Base-by-base conservation (phyloP, 2,113 vertebrate genomes). In the Nyctibius bracteatus region DNA sequence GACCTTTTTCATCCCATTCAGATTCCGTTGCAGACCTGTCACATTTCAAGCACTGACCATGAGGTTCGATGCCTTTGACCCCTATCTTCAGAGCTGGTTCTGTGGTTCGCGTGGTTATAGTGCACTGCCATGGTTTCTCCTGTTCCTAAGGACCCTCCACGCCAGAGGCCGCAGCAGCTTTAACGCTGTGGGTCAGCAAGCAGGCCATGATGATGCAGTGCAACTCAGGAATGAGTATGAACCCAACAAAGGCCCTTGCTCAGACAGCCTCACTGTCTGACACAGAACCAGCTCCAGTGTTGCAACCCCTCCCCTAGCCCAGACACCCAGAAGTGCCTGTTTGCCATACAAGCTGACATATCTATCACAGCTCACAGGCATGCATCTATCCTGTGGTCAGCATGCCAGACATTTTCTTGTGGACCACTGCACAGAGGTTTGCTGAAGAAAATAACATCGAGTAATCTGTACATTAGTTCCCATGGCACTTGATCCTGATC, bases 71-170 rank as follows among this genome's bases (percentile, higher is more conserved):
- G 62, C 31, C 37, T 80, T 86, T 58, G 46, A 44, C 23, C 12
- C 30, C 21, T 24, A 5, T 12, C 33, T 86, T 82, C 61, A 61
- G 65, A 43, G 49, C 6, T 5, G 2, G 15, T 66, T 77, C 58
- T 92, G 39, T n/a, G 33, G 28, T 55, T 79, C 46, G 14, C 7
- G 0, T 51, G 35, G 17, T 39, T 75, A 20, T 62, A 54, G 27
- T 16, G 19, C 41, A 39, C 13, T 61, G 55, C 16, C 22, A 14
- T 30, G 49, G 16, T 67, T 89, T 75, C 51, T 44, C 51, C 47
- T 2, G 0, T 75, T 62, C 43, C 22, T 41, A n/a, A 70, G 14
- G 10, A 20, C 15, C 28, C 12, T n/a, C 7, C 12, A 8, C 0
- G 3, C 12, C n/a, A 49, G 57, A 35, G n/a, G 16, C n/a, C n/a